Percentiles rank a stretch among this genome's conserved stretches.
Evolutionary conservation across 2,888 invertebrate species (phyloP).

Genomic region (Eudasyphora cyanicolor): DNA sequence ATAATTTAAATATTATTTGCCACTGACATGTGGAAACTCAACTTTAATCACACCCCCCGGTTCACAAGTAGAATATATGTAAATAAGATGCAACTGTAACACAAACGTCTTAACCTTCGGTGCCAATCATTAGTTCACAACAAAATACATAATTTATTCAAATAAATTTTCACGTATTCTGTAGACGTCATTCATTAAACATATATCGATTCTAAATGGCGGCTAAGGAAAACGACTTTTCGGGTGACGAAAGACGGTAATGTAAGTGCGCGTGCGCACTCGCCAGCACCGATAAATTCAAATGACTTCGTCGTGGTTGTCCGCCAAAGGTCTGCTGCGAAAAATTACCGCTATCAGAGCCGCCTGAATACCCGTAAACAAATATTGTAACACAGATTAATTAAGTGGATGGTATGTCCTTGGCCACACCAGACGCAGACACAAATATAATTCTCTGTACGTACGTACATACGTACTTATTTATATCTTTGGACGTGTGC

Average conservation of each 20-base stretch:
- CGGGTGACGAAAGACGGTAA: background rate
- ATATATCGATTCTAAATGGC: constrained; percentile 10
- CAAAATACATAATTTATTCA: background rate
- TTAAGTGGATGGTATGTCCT: constrained; percentile 30
- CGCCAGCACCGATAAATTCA: constrained; percentile 21
- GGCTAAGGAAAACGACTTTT: constrained; percentile 45
- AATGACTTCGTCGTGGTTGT: background rate
- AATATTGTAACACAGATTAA: background rate
- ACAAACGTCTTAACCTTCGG: too few relatives aligned
- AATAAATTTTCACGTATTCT: background rate
- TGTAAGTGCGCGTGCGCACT: background rate
- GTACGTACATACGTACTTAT: background rate
- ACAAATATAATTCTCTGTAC: background rate
- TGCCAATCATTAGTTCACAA: background rate
- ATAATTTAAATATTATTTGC: too few relatives aligned
- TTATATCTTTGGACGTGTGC: background rate
- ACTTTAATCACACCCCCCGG: too few relatives aligned
- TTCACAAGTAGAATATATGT: too few relatives aligned
- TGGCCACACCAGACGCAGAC: constrained; percentile 30
- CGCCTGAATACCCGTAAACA: constrained; percentile 6
- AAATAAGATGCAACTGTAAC: too few relatives aligned
- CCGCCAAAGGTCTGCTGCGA: background rate
- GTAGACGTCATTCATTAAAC: constrained; percentile 18
- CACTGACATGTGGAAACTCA: too few relatives aligned
- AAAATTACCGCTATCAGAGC: background rate